Base-by-base conservation (phyloP, 1,140 invertebrate species). In the Ladona fulva region DNA sequence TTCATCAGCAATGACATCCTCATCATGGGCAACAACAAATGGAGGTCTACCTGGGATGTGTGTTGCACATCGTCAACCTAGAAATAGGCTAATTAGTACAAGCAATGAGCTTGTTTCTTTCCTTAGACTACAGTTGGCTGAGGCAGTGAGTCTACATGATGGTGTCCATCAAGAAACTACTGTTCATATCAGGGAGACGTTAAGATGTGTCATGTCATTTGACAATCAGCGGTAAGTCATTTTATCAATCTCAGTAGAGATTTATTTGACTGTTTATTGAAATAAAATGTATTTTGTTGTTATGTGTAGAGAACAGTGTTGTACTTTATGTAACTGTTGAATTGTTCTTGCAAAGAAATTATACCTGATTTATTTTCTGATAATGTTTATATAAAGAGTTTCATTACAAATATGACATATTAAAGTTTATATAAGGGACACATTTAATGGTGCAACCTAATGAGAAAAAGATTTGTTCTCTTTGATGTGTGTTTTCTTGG, bases 181-280 rank as follows among this genome's bases (percentile, higher is more conserved):
- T 74, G 94, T 95, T n/a, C 93, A 96, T 83, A 87, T 97, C 5
- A 92, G 97, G 80, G 93, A 95, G 85, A 94, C 95, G 0, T 84
- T 97, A 77, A 88, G 96, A 25, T 96, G 94, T 83, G 87, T 97
- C 24, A 86, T 89, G 75, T 85, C 91, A 25, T 91, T 96, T 81
- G 92, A 95, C 82, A 86, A 89, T 52, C 87, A 89, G 77, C 92
- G 91, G 88, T 90, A 84, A 82, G 83, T 66, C 3, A 66, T 66
- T 66, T 66, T 19, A 66, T 66, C 12, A 66, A 22, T 3, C 14
- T 25, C 44, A 52, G 44, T 52, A 19, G 44, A 11, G 44, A 11
- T 52, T 11, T n/a, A n/a, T n/a, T n/a, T n/a, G 8, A 37, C 29
- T 37, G 1, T 37, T 37, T 37, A 37, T 37, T 37, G n/a, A n/a